Percentiles rank a stretch among this genome's conserved stretches.
Conservation (phyloP, 2,888 invertebrate genomes). For the Iselma pallidipennis region DNA sequence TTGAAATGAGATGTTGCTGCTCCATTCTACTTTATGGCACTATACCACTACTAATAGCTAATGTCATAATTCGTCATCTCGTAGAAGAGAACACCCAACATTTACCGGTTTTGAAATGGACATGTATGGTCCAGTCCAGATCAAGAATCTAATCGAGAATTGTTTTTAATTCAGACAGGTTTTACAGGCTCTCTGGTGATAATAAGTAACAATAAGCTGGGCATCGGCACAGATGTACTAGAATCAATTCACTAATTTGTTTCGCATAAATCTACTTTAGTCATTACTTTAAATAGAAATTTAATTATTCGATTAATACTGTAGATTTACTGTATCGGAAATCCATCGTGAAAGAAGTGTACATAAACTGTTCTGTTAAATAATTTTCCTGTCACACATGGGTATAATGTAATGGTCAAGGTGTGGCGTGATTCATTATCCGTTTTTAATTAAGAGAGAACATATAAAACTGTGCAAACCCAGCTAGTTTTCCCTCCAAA, state of each 20-base stretch:
- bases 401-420: neutral
- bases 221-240: neutral
- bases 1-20: neutral
- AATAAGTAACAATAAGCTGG: neutral
- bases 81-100: neutral
- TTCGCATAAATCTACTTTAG: too few species aligned
- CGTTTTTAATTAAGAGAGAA: constrained; percentile 31
- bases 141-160: neutral
- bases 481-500: constrained; percentile 24
- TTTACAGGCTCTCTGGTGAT: too few species aligned
- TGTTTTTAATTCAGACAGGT: neutral
- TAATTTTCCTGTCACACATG: neutral
- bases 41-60: neutral
- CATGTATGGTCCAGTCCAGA: too few species aligned
- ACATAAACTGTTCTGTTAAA: neutral
- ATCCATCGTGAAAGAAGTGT: neutral
- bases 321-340: neutral
- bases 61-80: constrained; percentile 4
- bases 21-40: neutral
- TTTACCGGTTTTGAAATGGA: neutral
- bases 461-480: constrained; percentile 26
- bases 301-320: neutral
- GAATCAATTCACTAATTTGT: too few species aligned
- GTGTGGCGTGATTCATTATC: constrained; percentile 24
- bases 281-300: too few species aligned